Evolutionary conservation across 2,113 vertebrate species (phyloP), one percentile per base, ranked within the genome.

Genomic region (Raja brachyura): DNA sequence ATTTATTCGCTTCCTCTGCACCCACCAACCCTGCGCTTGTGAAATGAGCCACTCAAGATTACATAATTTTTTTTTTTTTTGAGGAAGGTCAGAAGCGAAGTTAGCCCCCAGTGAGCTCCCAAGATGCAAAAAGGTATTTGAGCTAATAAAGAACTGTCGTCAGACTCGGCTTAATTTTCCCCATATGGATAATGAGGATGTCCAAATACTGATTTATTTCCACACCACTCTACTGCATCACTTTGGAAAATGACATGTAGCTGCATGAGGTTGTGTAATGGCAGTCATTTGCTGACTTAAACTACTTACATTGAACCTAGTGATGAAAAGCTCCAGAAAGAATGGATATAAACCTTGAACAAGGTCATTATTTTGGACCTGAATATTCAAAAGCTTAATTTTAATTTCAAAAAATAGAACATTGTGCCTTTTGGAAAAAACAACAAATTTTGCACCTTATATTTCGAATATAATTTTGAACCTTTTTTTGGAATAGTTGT

Each of bases 161-260:
- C 86, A 70, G 39, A 25, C 18, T 74, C 90, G 20, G 31, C 33
- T 22, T 92, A 73, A 92, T 92, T 74, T 68, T 74, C 68, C 90
- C 68, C 90, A 92, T 18, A 25, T 73, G 68, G 68, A 74, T 74
- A 92, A 92, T 92, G 90, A 92, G 39, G 39, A 92, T 39, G 66
- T 73, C 90, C 90, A 92, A 70, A 73, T 73, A 33, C 66, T 92
- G 90, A 92, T 92, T 92, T 73, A 92, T 92, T 92, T 90, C 31
- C 90, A 92, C 68, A 54, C 20, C 25, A 22, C 90, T 13, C 9
- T 70, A 39, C 68, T 74, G 33, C 33, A 48, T 92, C 68, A 92
- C 68, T 74, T 70, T 73, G 18, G 68, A 54, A 39, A 92, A 74
- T 92, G 39, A 54, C 68, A 48, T 70, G 39, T 70, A 22, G 20